Base-by-base conservation (phyloP, 2,797 vertebrate species). In the Arctocebus calabarensis region DNA sequence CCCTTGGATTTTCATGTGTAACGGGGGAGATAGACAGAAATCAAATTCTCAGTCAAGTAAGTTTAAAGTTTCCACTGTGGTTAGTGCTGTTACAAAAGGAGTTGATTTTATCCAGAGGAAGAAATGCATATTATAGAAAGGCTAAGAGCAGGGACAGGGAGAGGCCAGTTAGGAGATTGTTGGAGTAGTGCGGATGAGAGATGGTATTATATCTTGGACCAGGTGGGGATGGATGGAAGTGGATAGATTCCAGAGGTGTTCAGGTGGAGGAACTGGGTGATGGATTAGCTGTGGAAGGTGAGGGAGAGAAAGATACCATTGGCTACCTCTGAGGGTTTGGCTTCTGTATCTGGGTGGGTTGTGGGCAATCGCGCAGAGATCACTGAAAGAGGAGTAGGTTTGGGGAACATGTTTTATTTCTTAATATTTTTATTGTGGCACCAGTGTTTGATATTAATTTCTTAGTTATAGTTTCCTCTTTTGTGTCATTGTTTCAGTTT, bases 401-500 rank as follows among this genome's bases (percentile, higher is more conserved):
- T 95, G 22, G n/a, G 12, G 61, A 19, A 22, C 29, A 43, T 55
- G 19, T 52, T 57, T 94, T 85, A 19, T 43, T 88, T 85, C 40
- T 64, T 78, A 37, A 13, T 32, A 59, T 78, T 79, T 82, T 92
- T 84, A 77, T 75, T 57, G 74, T 79, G 74, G 37, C 74, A 79
- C 83, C 7, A 7, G 7, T 92, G 10, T 83, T 96, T 52, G 82
- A 84, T 52, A 52, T 78, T 91, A 74, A 78, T 88, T 92, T 91
- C 68, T 64, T 87, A 66, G 52, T 85, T 93, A 37, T 77, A 87
- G 43, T 52, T 84, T 75, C 37, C 32, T 9, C 29, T 61, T 94
- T 34, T 73, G 37, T 88, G 84, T 32, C 75, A 64, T 92, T 88
- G 43, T 90, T 88, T 94, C 11, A 83, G 59, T 74, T 89, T 82